Percentiles rank a stretch among this genome's conserved stretches.
Evolutionary conservation across 2,797 vertebrate species (phyloP).

Genomic region (Sebastes wilsoni): DNA sequence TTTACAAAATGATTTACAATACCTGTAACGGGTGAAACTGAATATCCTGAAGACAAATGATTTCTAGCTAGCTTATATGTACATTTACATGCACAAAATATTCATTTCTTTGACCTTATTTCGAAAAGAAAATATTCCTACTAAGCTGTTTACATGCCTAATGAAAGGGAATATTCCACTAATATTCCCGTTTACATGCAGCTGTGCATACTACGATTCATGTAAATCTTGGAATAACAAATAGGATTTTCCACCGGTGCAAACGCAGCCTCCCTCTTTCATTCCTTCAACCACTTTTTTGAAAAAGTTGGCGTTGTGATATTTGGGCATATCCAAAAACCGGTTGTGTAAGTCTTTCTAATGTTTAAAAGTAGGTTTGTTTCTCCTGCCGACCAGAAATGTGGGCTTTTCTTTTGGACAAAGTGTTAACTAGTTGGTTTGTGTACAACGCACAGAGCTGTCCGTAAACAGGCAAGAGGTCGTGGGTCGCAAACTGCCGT

Average conservation of each 20-base stretch:
- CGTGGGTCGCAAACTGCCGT: neutral
- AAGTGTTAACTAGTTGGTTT: neutral
- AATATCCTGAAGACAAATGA: neutral
- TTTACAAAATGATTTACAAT: conserved; percentile 9
- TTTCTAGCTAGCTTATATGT: neutral
- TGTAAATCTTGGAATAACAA: too few relatives aligned
- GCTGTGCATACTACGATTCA: neutral
- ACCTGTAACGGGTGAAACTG: neutral
- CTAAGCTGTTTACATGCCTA: neutral
- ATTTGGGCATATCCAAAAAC: neutral
- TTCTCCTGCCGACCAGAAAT: neutral
- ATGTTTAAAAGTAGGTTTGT: neutral
- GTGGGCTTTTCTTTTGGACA: too few relatives aligned
- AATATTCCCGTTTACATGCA: neutral
- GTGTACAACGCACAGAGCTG: neutral
- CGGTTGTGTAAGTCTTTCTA: neutral
- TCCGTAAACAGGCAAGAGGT: neutral
- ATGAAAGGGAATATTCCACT: neutral
- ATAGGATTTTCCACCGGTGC: neutral
- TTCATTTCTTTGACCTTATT: neutral
- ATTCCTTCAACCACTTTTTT: neutral
- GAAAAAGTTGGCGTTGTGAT: neutral
- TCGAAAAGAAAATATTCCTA: neutral
- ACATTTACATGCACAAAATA: neutral
- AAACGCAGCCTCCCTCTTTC: neutral